Evolutionary conservation across 2,113 vertebrate genomes (phyloP).

Genomic region (Pristiophorus japonicus): DNA sequence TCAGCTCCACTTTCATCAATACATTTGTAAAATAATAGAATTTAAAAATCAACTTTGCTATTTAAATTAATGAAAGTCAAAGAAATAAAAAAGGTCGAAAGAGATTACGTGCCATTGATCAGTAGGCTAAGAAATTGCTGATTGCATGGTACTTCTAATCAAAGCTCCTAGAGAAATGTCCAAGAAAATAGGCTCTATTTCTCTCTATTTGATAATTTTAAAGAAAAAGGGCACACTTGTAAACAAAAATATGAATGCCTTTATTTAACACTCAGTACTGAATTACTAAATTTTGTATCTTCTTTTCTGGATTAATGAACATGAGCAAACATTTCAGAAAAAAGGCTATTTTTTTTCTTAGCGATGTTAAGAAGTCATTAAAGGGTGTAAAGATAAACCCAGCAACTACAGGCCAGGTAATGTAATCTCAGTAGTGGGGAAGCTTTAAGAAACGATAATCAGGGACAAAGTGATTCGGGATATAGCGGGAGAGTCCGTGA

Average conservation of each 20-base stretch:
- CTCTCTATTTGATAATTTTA: background rate
- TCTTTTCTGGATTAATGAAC: background rate
- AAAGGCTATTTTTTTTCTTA: too few species aligned
- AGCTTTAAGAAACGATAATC: too few species aligned
- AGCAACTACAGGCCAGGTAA: too few species aligned
- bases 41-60: background rate
- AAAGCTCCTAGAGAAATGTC: background rate
- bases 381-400: too few species aligned
- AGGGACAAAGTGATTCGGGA: too few species aligned
- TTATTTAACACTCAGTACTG: background rate
- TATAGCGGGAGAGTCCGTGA: too few species aligned
- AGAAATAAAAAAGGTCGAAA: background rate
- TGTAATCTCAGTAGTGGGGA: too few species aligned
- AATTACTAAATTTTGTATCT: background rate
- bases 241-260: background rate
- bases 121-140: background rate
- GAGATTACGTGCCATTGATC: background rate
- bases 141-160: background rate
- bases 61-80: slow-evolving; percentile 23
- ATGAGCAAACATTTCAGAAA: background rate
- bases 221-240: background rate
- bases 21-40: background rate
- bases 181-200: background rate
- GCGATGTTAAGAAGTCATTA: too few species aligned
- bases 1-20: background rate